Base-by-base conservation (phyloP, 2,888 invertebrate genomes). In the Zaprionus lineosus region DNA sequence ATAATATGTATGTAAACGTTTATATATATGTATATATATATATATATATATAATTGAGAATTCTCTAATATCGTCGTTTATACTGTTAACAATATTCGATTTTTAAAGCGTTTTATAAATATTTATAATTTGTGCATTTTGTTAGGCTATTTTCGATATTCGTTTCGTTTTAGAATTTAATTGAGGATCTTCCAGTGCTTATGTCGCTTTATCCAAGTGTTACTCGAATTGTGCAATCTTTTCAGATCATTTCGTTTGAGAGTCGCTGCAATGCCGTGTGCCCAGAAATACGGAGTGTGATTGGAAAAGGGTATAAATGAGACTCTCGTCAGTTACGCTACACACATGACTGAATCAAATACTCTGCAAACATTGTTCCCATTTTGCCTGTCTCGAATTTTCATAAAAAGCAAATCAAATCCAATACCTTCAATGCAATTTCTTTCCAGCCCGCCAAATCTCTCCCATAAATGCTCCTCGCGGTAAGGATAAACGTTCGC, bases 181-280 rank as follows among this genome's bases (percentile, higher is more conserved):
- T 26, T 34, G 39, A 51, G 18, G 28, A 43, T 67, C 6, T 24
- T 24, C 65, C 65, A 48, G 48, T 64, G 31, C 29, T 34, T 29
- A 21, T 60, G 55, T 47, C 2, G 62, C 31, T 46, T 50, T 67
- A 46, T 70, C 65, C 69, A 59, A 44, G 47, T 48, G 55, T 68
- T 68, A 64, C 36, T 62, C 51, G 66, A 56, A 47, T 59, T 68
- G 57, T n/a, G 47, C 72, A 52, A 68, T 46, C 24, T 41, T 28
- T 39, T 46, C 55, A 67, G 52, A 61, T 81, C 77, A 74, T 74
- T 81, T 78, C 76, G 71, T 58, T 70, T 66, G 53, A 53, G 71
- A n/a, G n/a, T 74, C 75, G 78, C 78, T 78, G 79, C 73, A 82
- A 78, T 78, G 83, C 76, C 83, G 76, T 74, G 76, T 75, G 59